A percentile compares a stretch with the other conserved stretches of the same genome.
Conservation (phyloP, 1,140 invertebrate species). For the Caenorhabditis latens region DNA sequence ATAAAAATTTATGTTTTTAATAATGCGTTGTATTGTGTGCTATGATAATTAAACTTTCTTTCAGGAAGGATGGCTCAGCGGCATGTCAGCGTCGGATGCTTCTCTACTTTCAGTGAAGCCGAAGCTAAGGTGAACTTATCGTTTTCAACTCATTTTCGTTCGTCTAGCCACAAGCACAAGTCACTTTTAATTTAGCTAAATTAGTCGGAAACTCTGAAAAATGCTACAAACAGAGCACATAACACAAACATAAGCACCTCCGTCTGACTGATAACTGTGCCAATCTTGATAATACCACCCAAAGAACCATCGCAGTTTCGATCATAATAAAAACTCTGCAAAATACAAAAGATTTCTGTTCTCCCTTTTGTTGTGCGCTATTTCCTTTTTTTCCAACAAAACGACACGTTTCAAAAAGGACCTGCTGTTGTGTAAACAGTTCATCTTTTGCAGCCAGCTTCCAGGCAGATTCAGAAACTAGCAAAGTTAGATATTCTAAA, state of each 20-base stretch:
- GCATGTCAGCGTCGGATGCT: slow-evolving; percentile 40
- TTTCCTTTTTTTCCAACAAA: background rate
- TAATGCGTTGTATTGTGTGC: background rate
- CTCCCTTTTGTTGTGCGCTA: background rate
- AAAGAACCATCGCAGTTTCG: background rate
- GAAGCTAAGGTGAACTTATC: slow-evolving; percentile 12
- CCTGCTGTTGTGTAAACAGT: slow-evolving; percentile 16
- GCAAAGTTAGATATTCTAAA: background rate
- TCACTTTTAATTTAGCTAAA: background rate
- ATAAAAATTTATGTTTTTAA: background rate
- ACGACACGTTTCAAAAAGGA: slow-evolving; percentile 26
- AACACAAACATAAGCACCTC: slow-evolving; percentile 26
- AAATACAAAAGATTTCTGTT: background rate
- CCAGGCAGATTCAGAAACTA: background rate
- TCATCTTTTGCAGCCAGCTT: slow-evolving; percentile 16
- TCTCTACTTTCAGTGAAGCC: slow-evolving; percentile 36
- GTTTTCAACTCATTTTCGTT: background rate
- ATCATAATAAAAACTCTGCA: background rate
- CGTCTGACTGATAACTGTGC: background rate
- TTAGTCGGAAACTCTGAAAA: background rate
- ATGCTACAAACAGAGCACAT: background rate
- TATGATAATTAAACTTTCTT: background rate
- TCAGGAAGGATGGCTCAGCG: slow-evolving; percentile 24
- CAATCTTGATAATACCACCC: background rate
- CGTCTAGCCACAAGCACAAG: background rate